phyloP scores from a whole-genome alignment of 1,140 invertebrate genomes.

The Asbolus verrucosus region DNA sequence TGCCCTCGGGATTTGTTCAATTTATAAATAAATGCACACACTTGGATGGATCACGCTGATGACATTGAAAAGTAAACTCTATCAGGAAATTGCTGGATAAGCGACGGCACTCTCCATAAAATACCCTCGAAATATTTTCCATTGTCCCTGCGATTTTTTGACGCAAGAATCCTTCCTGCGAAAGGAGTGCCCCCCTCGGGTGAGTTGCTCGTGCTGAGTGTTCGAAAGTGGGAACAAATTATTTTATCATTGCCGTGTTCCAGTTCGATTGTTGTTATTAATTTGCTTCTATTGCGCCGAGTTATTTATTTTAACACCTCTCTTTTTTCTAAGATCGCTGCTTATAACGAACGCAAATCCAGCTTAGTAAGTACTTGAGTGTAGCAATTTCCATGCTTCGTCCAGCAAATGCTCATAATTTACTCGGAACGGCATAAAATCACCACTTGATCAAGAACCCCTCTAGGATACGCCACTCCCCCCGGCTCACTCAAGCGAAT shows the following conservation, averaged over 20 bases:
- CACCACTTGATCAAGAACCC: conserved; percentile 32
- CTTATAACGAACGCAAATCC: neutral
- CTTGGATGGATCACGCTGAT: conserved; percentile 21
- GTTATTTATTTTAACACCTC: conserved; percentile 28
- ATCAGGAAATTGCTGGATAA: neutral
- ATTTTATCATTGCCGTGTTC: neutral
- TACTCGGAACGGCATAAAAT: conserved; percentile 27
- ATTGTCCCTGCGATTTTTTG: no score
- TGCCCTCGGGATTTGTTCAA: conserved; percentile 35
- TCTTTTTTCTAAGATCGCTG: neutral
- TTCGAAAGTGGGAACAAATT: no score
- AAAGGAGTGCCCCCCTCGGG: no score
- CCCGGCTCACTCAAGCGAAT: conserved; percentile 39
- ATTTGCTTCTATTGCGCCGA: neutral
- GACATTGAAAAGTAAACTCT: conserved; percentile 2
- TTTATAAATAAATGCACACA: conserved; percentile 39
- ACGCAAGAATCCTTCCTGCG: no score
- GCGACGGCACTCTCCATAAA: no score
- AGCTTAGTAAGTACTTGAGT: conserved; percentile 14
- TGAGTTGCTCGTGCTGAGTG: no score
- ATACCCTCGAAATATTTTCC: no score
- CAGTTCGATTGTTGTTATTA: neutral
- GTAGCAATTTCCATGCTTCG: conserved; percentile 20
- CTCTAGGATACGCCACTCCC: conserved; percentile 35
- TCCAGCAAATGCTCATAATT: conserved; percentile 21